A percentile compares a stretch with the other conserved stretches of the same genome.
phyloP scores from a whole-genome alignment of 2,113 vertebrate species.

The Scomber japonicus region DNA sequence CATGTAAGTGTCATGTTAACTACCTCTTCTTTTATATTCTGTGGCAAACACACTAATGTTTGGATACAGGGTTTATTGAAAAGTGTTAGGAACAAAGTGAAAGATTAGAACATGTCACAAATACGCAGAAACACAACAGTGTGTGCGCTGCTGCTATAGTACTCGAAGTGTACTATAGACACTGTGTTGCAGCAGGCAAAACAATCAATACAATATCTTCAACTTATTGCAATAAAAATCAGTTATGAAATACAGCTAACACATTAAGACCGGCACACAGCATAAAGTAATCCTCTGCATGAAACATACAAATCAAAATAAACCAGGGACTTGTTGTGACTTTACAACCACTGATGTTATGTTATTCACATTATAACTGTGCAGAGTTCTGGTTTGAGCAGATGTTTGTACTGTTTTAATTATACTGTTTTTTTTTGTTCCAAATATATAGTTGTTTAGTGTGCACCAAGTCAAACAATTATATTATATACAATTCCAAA shows the following conservation, averaged over 20 bases:
- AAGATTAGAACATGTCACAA: not conserved
- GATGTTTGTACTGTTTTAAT: not conserved
- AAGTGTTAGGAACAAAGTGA: not conserved
- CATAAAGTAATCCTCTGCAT: conserved; percentile 20
- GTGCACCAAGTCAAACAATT: not conserved
- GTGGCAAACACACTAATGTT: not conserved
- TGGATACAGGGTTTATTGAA: not conserved
- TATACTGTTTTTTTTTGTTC: not conserved
- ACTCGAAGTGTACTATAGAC: not conserved
- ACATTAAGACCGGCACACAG: not conserved
- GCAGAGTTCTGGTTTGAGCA: not conserved
- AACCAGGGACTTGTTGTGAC: not conserved
- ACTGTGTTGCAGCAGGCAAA: conserved; percentile 1
- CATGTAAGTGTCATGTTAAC: conserved; percentile 9
- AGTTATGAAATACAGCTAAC: conserved; percentile 23
- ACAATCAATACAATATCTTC: not conserved
- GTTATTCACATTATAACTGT: conserved; percentile 1
- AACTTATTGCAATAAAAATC: conserved; percentile 16
- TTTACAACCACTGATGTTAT: conserved; percentile 1
- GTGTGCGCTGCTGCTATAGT: not conserved
- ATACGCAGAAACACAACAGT: not conserved
- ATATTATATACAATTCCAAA: not conserved
- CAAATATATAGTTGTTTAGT: no score
- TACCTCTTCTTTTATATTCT: not conserved
- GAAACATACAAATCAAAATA: conserved; percentile 10